A percentile compares a stretch with the other conserved stretches of the same genome.
Conservation (phyloP, 2,113 vertebrate genomes). For the Psilopsiagon aymara region DNA sequence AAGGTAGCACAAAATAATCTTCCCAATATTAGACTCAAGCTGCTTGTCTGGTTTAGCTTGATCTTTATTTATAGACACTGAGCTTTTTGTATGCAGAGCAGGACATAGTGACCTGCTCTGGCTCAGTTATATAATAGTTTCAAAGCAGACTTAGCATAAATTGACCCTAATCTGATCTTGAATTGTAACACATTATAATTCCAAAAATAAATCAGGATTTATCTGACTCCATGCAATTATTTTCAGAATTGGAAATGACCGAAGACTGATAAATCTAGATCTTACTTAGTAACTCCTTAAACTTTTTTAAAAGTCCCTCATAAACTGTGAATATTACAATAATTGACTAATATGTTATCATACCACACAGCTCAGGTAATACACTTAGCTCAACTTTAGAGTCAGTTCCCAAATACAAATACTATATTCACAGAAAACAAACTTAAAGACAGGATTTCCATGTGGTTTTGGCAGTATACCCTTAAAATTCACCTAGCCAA, state of each 20-base stretch:
- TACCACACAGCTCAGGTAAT: neutral
- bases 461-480: neutral
- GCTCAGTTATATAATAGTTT: slow-evolving; percentile 54
- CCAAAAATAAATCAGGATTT: slow-evolving; percentile 62
- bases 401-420: neutral
- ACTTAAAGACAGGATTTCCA: neutral
- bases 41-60: slow-evolving; percentile 59
- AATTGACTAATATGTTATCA: neutral
- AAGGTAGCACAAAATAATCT: slow-evolving; percentile 38
- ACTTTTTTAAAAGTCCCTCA: neutral
- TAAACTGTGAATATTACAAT: neutral
- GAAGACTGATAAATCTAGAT: neutral
- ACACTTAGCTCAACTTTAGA: neutral
- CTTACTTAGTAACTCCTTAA: neutral
- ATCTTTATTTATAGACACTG: slow-evolving; percentile 58
- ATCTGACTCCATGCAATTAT: neutral
- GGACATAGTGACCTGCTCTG: slow-evolving; percentile 56
- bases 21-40: slow-evolving; percentile 58
- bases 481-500: neutral
- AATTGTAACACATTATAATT: slow-evolving; percentile 48
- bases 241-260: slow-evolving; percentile 20
- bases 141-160: slow-evolving; percentile 69
- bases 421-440: neutral
- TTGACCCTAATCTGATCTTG: slow-evolving; percentile 69
- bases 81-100: slow-evolving; percentile 26